phyloP scores from a whole-genome alignment of 2,113 vertebrate species.

The Centrocercus urophasianus region DNA sequence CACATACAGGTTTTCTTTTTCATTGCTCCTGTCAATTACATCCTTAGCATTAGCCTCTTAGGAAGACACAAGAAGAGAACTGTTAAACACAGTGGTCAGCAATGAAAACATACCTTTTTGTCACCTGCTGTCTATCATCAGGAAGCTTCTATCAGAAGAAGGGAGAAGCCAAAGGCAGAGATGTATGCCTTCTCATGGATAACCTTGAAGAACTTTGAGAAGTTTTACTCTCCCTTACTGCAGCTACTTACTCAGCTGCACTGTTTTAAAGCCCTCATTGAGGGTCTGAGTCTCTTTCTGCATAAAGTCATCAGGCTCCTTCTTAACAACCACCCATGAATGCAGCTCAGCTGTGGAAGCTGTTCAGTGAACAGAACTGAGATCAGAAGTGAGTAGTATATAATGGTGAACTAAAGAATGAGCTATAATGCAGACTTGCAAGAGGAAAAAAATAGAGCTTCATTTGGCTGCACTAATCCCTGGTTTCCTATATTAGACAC shows the following conservation, averaged over 20 bases:
- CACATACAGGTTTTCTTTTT: background rate
- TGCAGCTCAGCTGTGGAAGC: background rate
- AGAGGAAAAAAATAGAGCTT: background rate
- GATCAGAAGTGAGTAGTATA: background rate
- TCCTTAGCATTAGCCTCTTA: background rate
- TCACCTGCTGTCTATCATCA: background rate
- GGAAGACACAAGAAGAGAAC: background rate
- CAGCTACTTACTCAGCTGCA: background rate
- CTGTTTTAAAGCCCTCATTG: background rate
- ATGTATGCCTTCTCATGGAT: fast-evolving
- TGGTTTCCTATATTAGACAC: background rate
- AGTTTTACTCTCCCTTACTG: background rate
- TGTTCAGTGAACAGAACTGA: background rate
- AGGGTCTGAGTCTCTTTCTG: background rate
- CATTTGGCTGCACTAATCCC: background rate
- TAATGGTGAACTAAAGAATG: background rate
- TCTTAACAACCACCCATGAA: background rate
- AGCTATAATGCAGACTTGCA: background rate
- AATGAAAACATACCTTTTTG: background rate
- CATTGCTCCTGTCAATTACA: background rate
- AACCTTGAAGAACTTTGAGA: background rate
- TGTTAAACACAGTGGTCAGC: background rate
- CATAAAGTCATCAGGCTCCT: background rate
- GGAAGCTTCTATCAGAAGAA: background rate
- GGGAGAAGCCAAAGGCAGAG: background rate